Evolutionary conservation across 2,888 invertebrate genomes (phyloP), one percentile per base, ranked within the genome.

Genomic region (Morpho achilles): DNA sequence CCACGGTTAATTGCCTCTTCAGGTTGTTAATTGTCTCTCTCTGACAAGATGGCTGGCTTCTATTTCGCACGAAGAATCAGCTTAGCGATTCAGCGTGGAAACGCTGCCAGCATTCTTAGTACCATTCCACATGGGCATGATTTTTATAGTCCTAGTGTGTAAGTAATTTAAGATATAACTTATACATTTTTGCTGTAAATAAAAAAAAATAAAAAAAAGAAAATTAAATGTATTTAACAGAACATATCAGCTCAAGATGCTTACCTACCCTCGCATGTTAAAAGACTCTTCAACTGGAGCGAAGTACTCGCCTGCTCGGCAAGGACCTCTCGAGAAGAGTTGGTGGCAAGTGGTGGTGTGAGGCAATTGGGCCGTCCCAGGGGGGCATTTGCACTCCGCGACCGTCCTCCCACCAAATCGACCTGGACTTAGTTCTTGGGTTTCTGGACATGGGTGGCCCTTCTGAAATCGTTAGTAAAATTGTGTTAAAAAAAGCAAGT

Each of bases 381-480:
- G 96, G 0, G 96, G 96, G 73, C 96, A 97, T 67, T 94, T 93
- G 82, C 96, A 97, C 76, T 96, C 95, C 0, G 96, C 96, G 0
- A 93, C 90, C 2, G 93, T 93, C 22, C 92, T 82, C 58, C 92
- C 71, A 78, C 92, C 78, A 91, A 89, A 77, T 42, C 81, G 71
- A 62, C 80, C 92, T 0, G 96, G 96, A 64, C 94, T 94, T 40
- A 97, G 82, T 82, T 97, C 97, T 93, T 96, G 96, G 8, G 95
- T 96, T 0, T 95, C 95, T 0, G 96, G 95, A 73, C 97, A 97
- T 0, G 97, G 97, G 67, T 94, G 92, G 9, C 96, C 96, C 82
- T 87, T 88, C 90, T 90, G 83, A 16, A 87, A 87, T 40, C 7
- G 23, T 32, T 16, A 53, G n/a, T 3, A 44, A 45, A 16, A 39